phyloP scores from a whole-genome alignment of 2,797 vertebrate species.

The Lateolabrax maculatus region DNA sequence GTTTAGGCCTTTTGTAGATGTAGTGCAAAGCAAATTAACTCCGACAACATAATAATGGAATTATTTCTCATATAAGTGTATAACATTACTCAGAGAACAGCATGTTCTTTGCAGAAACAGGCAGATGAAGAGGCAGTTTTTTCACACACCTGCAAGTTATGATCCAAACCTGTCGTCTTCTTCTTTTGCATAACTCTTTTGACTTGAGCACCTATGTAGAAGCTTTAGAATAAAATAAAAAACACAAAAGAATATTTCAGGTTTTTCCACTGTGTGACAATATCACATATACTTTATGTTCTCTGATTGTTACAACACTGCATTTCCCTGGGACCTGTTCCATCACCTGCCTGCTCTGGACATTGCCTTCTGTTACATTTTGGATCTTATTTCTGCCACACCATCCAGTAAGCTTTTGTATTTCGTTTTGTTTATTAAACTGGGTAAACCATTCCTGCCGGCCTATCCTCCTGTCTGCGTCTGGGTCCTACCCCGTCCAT shows the following conservation, averaged over 20 bases:
- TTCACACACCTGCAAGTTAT: not conserved
- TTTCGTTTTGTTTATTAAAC: no score
- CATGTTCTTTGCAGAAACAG: conserved; percentile 8
- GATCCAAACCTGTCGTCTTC: not conserved
- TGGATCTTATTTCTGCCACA: no score
- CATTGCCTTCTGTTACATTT: no score
- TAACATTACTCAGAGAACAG: not conserved
- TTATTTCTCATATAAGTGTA: not conserved
- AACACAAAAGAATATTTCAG: not conserved
- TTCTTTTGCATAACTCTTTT: not conserved
- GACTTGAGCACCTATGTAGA: not conserved
- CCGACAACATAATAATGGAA: not conserved
- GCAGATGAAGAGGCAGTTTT: not conserved
- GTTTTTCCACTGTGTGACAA: not conserved
- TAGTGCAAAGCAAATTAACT: not conserved
- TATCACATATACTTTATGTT: not conserved
- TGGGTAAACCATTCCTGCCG: no score
- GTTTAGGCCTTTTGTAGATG: not conserved
- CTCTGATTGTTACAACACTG: not conserved
- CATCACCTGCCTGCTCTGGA: no score
- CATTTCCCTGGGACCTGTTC: no score
- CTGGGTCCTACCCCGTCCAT: no score
- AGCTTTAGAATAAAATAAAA: not conserved
- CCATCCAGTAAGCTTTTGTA: no score
- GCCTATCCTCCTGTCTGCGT: no score